These are phyloP conservation scores for Caenorhabditis sp. DNA, from an alignment of 2,888 invertebrate species.

Conservation along the genomic window DNA sequence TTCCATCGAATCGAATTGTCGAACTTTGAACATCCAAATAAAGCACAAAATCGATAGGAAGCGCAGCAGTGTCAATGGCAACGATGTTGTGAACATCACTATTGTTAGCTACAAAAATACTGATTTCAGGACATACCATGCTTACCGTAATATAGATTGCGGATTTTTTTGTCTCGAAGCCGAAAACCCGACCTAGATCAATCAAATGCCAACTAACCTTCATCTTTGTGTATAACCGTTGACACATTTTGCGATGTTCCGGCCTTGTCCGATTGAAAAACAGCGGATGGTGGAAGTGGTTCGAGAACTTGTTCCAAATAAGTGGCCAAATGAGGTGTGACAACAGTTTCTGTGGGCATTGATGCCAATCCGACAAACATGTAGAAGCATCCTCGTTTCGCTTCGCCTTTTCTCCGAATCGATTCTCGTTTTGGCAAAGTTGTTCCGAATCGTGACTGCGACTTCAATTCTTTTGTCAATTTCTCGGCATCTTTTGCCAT, in stretches of 20 bases:
- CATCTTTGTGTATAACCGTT: constrained; percentile 15
- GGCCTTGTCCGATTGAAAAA: constrained; percentile 19
- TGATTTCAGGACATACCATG: too few relatives aligned
- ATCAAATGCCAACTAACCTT: constrained; percentile 15
- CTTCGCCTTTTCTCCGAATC: not conserved
- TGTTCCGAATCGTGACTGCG: constrained; percentile 15
- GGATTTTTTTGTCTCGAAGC: too few relatives aligned
- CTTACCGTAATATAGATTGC: too few relatives aligned
- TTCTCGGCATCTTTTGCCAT: constrained; percentile 22
- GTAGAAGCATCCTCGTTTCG: constrained; percentile 85
- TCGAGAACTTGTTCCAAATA: constrained; percentile 84
- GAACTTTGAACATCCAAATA: constrained; percentile 98
- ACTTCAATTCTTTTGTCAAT: constrained; percentile 14
- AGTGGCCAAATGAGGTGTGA: constrained; percentile 89
- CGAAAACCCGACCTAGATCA: too few relatives aligned
- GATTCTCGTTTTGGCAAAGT: not conserved
- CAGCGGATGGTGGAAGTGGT: constrained; percentile 46
- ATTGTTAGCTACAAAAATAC: constrained; percentile 9
- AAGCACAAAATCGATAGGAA: constrained; percentile 97
- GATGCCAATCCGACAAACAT: constrained; percentile 96
- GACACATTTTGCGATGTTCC: constrained; percentile 17
- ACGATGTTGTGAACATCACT: constrained; percentile 51
- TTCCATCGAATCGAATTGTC: constrained; percentile 82
- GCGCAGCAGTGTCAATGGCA: constrained; percentile 76
- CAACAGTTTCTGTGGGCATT: constrained; percentile 95